Evolutionary conservation across 2,113 vertebrate species (phyloP).

Genomic region (Petroica traversi): DNA sequence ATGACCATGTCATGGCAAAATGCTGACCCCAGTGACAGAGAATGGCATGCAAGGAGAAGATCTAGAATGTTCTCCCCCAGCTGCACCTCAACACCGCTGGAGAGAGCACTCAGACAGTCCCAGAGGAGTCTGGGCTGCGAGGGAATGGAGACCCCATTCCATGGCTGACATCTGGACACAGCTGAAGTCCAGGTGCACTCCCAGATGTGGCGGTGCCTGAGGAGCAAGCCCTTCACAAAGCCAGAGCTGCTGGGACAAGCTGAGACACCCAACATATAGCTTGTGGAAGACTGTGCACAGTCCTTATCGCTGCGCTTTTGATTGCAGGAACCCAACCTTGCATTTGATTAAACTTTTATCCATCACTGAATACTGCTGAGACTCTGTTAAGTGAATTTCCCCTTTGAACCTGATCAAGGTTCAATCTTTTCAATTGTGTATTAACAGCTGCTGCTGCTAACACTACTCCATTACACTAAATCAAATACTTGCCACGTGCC

Average conservation of each 20-base stretch:
- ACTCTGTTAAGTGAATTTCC: background rate
- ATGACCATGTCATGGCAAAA: background rate
- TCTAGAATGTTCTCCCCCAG: background rate
- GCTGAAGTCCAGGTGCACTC: background rate
- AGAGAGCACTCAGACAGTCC: background rate
- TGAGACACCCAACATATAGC: accelerated
- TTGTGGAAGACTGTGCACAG: background rate
- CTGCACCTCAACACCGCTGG: background rate
- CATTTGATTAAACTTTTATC: background rate
- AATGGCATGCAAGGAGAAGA: background rate
- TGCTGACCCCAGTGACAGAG: background rate
- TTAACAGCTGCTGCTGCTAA: background rate
- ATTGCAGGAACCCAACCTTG: background rate
- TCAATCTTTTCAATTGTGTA: background rate
- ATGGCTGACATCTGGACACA: accelerated
- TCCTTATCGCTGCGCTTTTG: background rate
- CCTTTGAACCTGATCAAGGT: background rate
- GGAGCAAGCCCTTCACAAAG: background rate
- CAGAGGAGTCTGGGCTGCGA: accelerated
- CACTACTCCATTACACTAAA: background rate
- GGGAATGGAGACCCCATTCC: background rate
- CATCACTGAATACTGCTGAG: background rate
- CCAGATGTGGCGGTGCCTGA: background rate
- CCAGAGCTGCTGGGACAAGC: background rate
- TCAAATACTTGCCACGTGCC: background rate